Conservation (phyloP, 2,113 vertebrate genomes). For the Colius striatus region DNA sequence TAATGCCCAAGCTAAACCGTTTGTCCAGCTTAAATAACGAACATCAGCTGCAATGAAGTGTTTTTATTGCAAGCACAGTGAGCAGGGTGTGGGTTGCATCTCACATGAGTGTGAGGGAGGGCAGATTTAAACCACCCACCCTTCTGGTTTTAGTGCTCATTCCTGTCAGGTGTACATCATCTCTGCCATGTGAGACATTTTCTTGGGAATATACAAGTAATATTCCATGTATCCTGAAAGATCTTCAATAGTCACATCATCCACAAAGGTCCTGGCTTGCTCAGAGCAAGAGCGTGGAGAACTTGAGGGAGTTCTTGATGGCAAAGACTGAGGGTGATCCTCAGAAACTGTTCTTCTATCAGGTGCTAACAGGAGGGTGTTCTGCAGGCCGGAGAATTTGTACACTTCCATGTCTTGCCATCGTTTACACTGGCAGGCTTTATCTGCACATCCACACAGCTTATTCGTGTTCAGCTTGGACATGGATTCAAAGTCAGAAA, state of each 20-base stretch:
- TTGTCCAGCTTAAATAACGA: constrained; percentile 62
- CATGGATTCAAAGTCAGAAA: constrained; percentile 87
- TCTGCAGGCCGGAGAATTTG: constrained; percentile 92
- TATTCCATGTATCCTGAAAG: constrained; percentile 98
- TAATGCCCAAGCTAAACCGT: not conserved
- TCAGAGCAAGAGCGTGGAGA: constrained; percentile 95
- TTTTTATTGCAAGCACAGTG: constrained; percentile 82
- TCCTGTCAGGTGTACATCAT: constrained; percentile 97
- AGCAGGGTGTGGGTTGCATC: constrained; percentile 59
- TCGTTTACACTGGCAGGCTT: constrained; percentile 78
- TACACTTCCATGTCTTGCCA: constrained; percentile 94
- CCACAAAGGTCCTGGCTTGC: constrained; percentile 92
- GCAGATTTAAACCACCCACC: constrained; percentile 49
- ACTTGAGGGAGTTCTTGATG: constrained; percentile 85
- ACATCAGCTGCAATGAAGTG: constrained; percentile 66
- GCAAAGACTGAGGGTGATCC: constrained; percentile 75
- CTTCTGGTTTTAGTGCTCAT: not conserved
- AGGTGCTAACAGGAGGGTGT: constrained; percentile 78
- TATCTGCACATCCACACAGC: constrained; percentile 64
- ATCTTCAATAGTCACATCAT: constrained; percentile 98
- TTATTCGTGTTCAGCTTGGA: constrained; percentile 77
- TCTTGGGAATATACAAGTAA: constrained; percentile 97
- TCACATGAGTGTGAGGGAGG: constrained; percentile 34
- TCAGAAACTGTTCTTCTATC: constrained; percentile 78
- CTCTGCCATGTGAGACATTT: constrained; percentile 99